A percentile compares a stretch with the other conserved stretches of the same genome.
phyloP scores from a whole-genome alignment of 2,888 invertebrate genomes.

The Lacanobia oleracea region DNA sequence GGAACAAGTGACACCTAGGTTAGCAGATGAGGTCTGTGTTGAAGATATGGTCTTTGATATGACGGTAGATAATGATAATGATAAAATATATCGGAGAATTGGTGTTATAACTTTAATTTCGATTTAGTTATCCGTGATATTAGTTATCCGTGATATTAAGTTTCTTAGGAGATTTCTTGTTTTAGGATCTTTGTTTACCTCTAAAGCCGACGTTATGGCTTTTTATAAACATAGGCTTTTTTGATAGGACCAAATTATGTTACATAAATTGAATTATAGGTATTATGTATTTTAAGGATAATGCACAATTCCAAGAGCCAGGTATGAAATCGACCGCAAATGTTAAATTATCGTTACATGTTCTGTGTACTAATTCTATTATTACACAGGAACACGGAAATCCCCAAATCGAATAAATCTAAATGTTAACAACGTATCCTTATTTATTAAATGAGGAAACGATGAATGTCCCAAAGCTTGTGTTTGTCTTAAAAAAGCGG shows the following conservation, averaged over 20 bases:
- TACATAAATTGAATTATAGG: not conserved
- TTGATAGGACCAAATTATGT: not conserved
- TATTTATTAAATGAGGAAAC: constrained; percentile 48
- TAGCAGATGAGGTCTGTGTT: not conserved
- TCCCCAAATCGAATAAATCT: constrained; percentile 48
- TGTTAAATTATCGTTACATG: constrained; percentile 5
- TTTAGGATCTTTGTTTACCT: not conserved
- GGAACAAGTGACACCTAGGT: not conserved
- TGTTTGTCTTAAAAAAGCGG: constrained; percentile 6
- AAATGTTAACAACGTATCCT: constrained; percentile 30
- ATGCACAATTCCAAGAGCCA: constrained; percentile 6
- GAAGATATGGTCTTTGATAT: not conserved
- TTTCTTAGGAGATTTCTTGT: not conserved
- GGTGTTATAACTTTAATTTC: not conserved
- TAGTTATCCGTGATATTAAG: not conserved
- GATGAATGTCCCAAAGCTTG: constrained; percentile 10
- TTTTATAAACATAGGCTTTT: too few species aligned
- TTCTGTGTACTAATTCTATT: constrained; percentile 5
- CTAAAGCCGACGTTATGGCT: not conserved
- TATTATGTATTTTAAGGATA: constrained; percentile 27
- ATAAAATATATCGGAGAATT: not conserved
- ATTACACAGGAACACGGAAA: constrained; percentile 40
- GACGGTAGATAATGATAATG: not conserved
- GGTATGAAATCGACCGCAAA: constrained; percentile 6
- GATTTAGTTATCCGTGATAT: not conserved